Base-by-base conservation (phyloP, 2,888 invertebrate species). In the Dorcus parallelipipedus region DNA sequence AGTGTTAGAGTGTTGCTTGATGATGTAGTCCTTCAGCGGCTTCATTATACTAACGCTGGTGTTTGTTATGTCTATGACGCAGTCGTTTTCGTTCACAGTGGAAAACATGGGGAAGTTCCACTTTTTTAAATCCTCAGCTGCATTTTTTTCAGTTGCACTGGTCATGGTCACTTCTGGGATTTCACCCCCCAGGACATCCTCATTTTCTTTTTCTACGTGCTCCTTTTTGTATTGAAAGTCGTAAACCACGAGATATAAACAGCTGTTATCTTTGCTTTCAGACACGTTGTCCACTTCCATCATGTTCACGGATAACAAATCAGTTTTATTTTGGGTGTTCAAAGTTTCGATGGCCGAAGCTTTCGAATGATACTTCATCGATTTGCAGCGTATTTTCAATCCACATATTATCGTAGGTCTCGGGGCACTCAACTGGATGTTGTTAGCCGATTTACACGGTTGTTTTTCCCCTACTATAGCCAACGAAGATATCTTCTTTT, bases 271-370 rank as follows among this genome's bases (percentile, higher is more conserved):
- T 33, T 52, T 64, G 40, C 10, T 49, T 33, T 38, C 40, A n/a
- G 54, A 49, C 67, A 71, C 65, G 61, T 76, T 55, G 68, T 71
- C 61, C 66, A 72, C 63, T 64, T 75, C 67, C 73, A 68, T 71
- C 66, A 65, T 72, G 69, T 69, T 76, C 70, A 66, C 73, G 62
- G 65, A 73, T 17, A 72, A 76, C 38, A 80, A 78, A 58, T 81
- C 80, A 43, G 58, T 89, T 76, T 87, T 86, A 71, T 89, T 89
- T 58, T 90, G 86, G 72, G 88, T 88, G 73, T 92, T 91, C 84
- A 91, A 87, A 9, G 89, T 87, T 67, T 89, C 86, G 7, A 91
- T 87, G 56, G 84, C 70, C 1, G 67, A 63, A 51, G 60, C 64
- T 48, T 57, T 61, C 62, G 59, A 56, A 58, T 52, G 42, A 56